Evolutionary conservation across 2,888 invertebrate genomes (phyloP).

Genomic region (Hipparchia semele): DNA sequence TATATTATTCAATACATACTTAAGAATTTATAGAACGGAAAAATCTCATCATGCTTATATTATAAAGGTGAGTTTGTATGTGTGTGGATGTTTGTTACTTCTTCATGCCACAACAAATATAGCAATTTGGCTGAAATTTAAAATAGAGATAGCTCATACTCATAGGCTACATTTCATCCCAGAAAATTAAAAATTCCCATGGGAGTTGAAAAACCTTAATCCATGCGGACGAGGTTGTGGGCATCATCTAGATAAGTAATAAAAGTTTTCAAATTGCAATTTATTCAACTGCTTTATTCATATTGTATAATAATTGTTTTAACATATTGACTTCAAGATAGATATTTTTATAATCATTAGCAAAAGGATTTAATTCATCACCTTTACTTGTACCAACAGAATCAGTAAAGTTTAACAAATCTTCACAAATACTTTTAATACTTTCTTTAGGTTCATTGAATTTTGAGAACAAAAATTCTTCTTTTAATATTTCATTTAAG

Average conservation of each 20-base stretch:
- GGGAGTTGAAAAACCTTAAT: too few species aligned
- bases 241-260: too few species aligned
- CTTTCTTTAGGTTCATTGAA: slow-evolving; percentile 47
- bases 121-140: too few species aligned
- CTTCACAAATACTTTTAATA: slow-evolving; percentile 49
- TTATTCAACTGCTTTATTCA: slow-evolving; percentile 40
- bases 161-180: too few species aligned
- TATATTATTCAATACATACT: background rate
- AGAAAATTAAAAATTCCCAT: too few species aligned
- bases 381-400: slow-evolving; percentile 43
- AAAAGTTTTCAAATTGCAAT: too few species aligned
- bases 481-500: slow-evolving; percentile 56
- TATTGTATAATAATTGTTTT: slow-evolving; percentile 50
- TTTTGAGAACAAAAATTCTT: slow-evolving; percentile 51
- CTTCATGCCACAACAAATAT: too few species aligned
- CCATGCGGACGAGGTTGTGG: too few species aligned
- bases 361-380: slow-evolving; percentile 77
- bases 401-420: slow-evolving; percentile 49
- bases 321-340: slow-evolving; percentile 74
- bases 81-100: too few species aligned
- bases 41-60: too few species aligned
- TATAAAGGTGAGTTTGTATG: too few species aligned
- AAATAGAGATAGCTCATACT: too few species aligned
- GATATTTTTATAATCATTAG: slow-evolving; percentile 75
- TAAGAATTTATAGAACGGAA: background rate